These are phyloP conservation scores for Ophion ventricosus DNA, from an alignment of 2,888 invertebrate genomes.

Conservation along the genomic window DNA sequence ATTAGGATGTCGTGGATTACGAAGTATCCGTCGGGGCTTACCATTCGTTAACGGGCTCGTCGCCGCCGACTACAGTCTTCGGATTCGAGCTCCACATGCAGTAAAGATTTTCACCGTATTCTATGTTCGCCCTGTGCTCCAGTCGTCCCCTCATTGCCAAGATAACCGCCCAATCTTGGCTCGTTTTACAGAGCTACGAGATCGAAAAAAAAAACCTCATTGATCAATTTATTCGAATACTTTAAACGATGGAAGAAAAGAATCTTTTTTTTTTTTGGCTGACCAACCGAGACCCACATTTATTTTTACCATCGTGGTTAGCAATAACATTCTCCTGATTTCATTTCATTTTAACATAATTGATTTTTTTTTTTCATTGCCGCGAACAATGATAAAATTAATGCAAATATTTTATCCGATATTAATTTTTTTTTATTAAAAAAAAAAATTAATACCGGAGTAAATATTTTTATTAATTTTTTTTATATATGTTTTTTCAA, in stretches of 20 bases:
- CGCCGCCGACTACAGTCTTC: slow-evolving; percentile 87
- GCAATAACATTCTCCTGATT: background rate
- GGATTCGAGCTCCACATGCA: slow-evolving; percentile 90
- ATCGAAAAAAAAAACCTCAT: slow-evolving; percentile 6
- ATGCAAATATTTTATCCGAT: too few species aligned
- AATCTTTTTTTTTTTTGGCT: background rate
- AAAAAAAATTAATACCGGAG: too few species aligned
- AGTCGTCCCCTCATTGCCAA: slow-evolving; percentile 87
- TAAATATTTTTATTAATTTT: too few species aligned
- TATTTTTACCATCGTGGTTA: background rate
- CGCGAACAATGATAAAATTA: background rate
- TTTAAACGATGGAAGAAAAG: background rate
- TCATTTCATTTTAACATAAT: too few species aligned
- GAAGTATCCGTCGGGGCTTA: slow-evolving; percentile 81
- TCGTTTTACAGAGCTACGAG: slow-evolving; percentile 85
- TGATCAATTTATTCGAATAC: background rate
- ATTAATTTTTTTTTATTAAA: too few species aligned
- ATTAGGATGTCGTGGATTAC: too few species aligned
- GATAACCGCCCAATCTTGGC: slow-evolving; percentile 89
- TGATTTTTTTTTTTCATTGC: background rate
- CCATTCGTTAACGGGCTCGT: slow-evolving; percentile 92
- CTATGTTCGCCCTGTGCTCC: slow-evolving; percentile 90
- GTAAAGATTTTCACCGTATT: slow-evolving; percentile 94
- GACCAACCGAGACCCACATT: background rate
- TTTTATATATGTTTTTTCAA: too few species aligned